Evolutionary conservation across 2,888 invertebrate species (phyloP).

Genomic region (Gymnocheta viridis): DNA sequence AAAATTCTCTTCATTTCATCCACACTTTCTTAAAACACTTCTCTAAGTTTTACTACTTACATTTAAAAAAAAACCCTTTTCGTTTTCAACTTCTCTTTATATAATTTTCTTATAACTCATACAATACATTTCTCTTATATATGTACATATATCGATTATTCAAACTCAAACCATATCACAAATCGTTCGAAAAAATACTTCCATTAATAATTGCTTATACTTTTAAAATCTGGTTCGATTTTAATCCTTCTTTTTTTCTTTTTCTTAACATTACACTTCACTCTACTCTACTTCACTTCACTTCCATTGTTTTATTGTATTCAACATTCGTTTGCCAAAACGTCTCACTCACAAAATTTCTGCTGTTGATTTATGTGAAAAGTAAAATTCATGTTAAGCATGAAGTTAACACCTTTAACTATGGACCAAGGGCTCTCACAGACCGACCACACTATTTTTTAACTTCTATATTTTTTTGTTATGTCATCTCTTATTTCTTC

Average conservation of each 20-base stretch:
- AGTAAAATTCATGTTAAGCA: conserved; percentile 44
- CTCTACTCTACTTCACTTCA: conserved; percentile 68
- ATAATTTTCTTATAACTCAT: conserved; percentile 8
- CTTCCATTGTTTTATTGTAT: conserved; percentile 59
- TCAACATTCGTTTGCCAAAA: conserved; percentile 67
- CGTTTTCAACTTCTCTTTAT: conserved; percentile 42
- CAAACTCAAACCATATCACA: conserved; percentile 71
- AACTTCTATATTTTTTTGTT: too few species aligned
- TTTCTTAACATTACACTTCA: conserved; percentile 57
- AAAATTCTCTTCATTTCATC: conserved; percentile 8
- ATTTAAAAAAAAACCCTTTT: conserved; percentile 47
- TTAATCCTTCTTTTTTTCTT: conserved; percentile 39
- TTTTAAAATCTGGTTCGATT: conserved; percentile 62
- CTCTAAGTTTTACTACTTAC: conserved; percentile 44
- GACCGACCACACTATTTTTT: too few species aligned
- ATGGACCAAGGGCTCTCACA: too few species aligned
- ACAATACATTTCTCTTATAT: conserved; percentile 18
- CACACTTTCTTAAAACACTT: conserved; percentile 32
- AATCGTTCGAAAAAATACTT: conserved; percentile 57
- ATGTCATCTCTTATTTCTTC: too few species aligned
- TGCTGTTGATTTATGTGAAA: conserved; percentile 45
- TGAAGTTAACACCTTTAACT: too few species aligned
- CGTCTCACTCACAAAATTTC: conserved; percentile 64
- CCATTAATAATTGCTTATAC: conserved; percentile 33
- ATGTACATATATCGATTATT: conserved; percentile 24